Conservation (phyloP, 1,140 invertebrate species). For the Cryptotermes secundus region DNA sequence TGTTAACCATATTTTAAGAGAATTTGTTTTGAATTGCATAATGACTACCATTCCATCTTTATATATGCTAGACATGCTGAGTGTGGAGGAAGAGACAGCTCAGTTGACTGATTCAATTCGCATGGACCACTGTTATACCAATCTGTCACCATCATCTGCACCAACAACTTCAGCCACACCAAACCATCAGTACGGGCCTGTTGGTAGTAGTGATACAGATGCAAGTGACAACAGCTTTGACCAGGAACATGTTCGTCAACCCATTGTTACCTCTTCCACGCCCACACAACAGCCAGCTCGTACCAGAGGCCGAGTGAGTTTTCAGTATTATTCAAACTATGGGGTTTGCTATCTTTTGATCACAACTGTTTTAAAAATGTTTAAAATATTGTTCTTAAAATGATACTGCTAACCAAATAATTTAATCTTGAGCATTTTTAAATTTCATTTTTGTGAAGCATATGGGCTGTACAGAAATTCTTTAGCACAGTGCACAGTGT, state of each 20-base stretch:
- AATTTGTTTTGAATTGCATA: too few species aligned
- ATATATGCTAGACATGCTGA: constrained; percentile 48
- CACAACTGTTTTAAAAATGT: neutral
- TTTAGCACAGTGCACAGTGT: too few species aligned
- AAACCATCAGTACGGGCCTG: constrained; percentile 45
- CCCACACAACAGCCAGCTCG: neutral
- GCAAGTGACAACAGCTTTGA: constrained; percentile 30
- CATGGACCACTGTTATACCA: constrained; percentile 53
- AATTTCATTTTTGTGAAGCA: too few species aligned
- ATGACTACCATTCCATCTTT: neutral
- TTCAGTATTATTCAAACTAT: neutral
- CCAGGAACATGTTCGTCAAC: constrained; percentile 36
- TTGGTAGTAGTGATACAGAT: constrained; percentile 43
- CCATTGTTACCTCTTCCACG: constrained; percentile 26
- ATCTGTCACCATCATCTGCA: constrained; percentile 43
- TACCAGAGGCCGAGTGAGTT: neutral
- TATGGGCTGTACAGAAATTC: too few species aligned
- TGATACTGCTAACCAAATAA: too few species aligned
- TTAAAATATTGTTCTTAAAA: neutral
- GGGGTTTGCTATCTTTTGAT: neutral
- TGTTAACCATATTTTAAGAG: too few species aligned
- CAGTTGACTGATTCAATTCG: constrained; percentile 44
- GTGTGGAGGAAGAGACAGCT: constrained; percentile 48
- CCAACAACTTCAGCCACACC: constrained; percentile 39
- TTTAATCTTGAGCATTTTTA: too few species aligned